Base-by-base conservation (phyloP, 2,113 vertebrate genomes). In the Psettodes erumei region DNA sequence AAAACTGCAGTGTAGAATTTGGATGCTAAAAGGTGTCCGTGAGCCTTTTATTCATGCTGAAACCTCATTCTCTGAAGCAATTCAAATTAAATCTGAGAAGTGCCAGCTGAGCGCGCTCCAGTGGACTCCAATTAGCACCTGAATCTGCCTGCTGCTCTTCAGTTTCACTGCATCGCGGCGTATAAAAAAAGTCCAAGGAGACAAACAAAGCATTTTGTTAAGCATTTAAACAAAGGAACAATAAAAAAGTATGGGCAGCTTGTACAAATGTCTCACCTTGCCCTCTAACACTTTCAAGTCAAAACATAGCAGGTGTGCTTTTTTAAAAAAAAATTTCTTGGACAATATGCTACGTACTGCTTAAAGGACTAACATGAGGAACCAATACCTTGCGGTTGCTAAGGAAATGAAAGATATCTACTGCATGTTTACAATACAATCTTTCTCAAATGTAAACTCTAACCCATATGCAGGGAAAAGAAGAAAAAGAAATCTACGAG, bases 401-500 rank as follows among this genome's bases (percentile, higher is more conserved):
- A 8, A 35, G 30, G 1, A 56, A 61, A 66, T 30, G 8, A 32
- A 30, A 60, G n/a, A n/a, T 50, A 28, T 15, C 28, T 58, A 51
- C 43, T 51, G 50, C 23, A 47, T 37, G 19, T 25, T 59, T 59
- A 55, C 1, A 42, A 72, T 33, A 33, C 6, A 27, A 53, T 51
- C 13, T 47, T 50, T 27, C 55, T 59, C 3, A 55, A 59, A 63
- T 27, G 10, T 48, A 53, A 76, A 59, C 38, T 75, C 45, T 56
- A n/a, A 54, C 55, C 19, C 3, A 8, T 51, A 60, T 21, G 9
- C 9, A 33, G 38, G 42, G 27, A 64, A 77, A 82, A 67, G 28
- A 75, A 83, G 65, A 27, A 63, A 51, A 75, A 87, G 71, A 83
- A 86, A 74, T 69, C 74, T 48, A 54, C 66, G 63, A 77, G 73